phyloP scores from a whole-genome alignment of 2,113 vertebrate genomes.

The Paraplagusia blochii region DNA sequence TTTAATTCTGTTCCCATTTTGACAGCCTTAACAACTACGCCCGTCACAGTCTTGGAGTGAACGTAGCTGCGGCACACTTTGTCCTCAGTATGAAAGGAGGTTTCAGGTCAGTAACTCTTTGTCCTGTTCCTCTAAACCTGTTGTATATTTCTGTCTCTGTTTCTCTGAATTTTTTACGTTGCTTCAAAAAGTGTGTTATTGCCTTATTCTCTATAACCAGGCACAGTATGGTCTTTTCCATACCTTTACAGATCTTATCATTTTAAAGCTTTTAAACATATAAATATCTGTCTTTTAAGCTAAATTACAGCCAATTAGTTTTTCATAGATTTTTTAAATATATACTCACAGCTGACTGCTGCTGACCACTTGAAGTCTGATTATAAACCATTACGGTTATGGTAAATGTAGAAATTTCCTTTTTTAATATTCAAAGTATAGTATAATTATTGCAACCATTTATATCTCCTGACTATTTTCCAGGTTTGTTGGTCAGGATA shows the following conservation, averaged over 20 bases:
- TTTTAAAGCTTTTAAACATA: too few relatives aligned
- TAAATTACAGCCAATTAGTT: too few relatives aligned
- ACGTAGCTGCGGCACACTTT: constrained; percentile 72
- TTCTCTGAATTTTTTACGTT: too few relatives aligned
- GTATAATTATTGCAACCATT: background rate
- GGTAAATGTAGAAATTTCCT: too few relatives aligned
- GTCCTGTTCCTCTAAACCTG: background rate
- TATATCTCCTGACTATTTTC: background rate
- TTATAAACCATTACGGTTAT: background rate
- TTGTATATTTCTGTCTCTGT: too few relatives aligned
- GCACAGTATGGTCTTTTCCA: too few relatives aligned
- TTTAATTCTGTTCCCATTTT: background rate
- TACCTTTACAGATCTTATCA: too few relatives aligned
- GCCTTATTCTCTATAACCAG: background rate
- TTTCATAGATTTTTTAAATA: too few relatives aligned
- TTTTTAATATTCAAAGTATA: background rate
- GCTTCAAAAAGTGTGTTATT: background rate
- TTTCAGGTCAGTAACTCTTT: constrained; percentile 73
- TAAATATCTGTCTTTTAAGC: too few relatives aligned
- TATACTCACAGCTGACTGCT: too few relatives aligned
- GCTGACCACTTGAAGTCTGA: too few relatives aligned
- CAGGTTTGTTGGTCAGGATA: constrained; percentile 77
- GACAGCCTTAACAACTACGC: constrained; percentile 66
- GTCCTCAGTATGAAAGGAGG: constrained; percentile 74
- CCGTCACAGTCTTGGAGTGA: constrained; percentile 48